Evolutionary conservation across 2,113 vertebrate species (phyloP), one percentile per base, ranked within the genome.

Genomic region (Acrocephalus arundinaceus): DNA sequence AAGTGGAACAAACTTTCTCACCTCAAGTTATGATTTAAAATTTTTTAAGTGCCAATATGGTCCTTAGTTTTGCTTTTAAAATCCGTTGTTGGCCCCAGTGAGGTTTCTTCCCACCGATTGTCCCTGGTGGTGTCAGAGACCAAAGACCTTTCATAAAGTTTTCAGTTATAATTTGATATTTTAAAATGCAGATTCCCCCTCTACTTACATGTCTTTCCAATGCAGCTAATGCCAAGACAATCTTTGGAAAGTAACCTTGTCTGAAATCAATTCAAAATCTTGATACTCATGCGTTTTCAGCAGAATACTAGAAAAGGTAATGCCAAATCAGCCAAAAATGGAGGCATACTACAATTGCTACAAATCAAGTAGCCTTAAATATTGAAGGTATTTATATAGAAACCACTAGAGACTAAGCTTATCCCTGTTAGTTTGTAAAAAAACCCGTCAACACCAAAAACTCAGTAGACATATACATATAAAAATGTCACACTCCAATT

Each of bases 1-100:
- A 95, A 93, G 86, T 74, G 33, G 70, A 96, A 87, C 86, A 93
- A 95, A 92, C 71, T 82, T 92, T 89, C 87, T 95, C 89, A 95
- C 85, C 91, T 94, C 95, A 82, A 89, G 39, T 52, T 85, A 85
- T 6, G 58, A 68, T 88, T 92, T 91, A 49, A 73, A 54, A 58
- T 80, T 94, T 90, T 77, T 5, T 13, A 59, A 61, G 35, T 19
- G 74, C 41, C 71, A 91, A 81, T 71, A 76, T 54, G 51, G 73
- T 66, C 37, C 58, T 78, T 57, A 35, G 76, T 87, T 74, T 74
- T 67, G 27, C 37, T 78, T 84, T 87, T 57, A 17, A 72, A 78
- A 83, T 81, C 35, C 67, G 18, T 17, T 2, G 0, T 74, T 74
- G 21, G n/a, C 52, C 24, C 48, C 12, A 35, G 8, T 30, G 25